A percentile compares a stretch with the other conserved stretches of the same genome.
These are phyloP conservation scores for Fregata magnificens DNA, from an alignment of 2,113 vertebrate species.

Conservation along the genomic window DNA sequence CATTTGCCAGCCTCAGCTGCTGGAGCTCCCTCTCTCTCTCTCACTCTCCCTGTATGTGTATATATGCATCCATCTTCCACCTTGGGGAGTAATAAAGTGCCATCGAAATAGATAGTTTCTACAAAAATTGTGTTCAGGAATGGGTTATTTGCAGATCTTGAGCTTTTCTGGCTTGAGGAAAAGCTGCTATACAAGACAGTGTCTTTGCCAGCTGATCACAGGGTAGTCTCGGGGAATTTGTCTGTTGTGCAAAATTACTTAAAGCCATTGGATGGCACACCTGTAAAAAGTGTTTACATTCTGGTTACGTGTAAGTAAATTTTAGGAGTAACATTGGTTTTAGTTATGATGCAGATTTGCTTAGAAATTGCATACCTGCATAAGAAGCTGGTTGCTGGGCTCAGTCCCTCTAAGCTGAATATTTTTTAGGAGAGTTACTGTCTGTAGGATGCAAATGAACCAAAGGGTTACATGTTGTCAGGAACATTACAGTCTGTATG, in stretches of 20 bases:
- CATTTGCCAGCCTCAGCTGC: not conserved
- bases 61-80: not conserved
- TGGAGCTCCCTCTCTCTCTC: not conserved
- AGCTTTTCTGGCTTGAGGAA: not conserved
- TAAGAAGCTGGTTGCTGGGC: not conserved
- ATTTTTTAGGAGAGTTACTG: not conserved
- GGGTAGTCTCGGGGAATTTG: not conserved
- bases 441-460: not conserved
- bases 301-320: not conserved
- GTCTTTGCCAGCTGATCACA: not conserved
- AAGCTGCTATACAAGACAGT: not conserved
- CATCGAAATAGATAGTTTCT: not conserved
- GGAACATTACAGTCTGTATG: not conserved
- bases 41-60: not conserved
- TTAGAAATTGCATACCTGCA: not conserved
- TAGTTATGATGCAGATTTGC: not conserved
- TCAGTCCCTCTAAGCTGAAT: not conserved
- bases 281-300: not conserved
- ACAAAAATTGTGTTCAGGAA: not conserved
- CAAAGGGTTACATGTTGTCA: not conserved
- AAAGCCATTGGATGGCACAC: not conserved
- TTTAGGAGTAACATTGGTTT: not conserved
- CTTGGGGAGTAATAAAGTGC: not conserved
- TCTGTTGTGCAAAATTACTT: not conserved
- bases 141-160: not conserved